Evolutionary conservation across 2,113 vertebrate species (phyloP), one percentile per base, ranked within the genome.

Genomic region (Zosterops japonicus): DNA sequence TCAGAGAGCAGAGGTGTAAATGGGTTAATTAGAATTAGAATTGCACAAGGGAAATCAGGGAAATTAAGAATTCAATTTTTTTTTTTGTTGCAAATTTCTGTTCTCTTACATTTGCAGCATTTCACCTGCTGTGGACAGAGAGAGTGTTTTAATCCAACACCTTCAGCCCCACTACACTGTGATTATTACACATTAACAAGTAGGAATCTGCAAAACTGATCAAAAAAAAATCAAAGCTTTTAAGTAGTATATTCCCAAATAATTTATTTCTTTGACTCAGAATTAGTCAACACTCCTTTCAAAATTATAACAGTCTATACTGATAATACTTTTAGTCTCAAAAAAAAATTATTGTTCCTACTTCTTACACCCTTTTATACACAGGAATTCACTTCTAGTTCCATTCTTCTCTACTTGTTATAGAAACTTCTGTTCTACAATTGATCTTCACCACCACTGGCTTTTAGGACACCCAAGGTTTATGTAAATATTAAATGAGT

Each of bases 41-140:
- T 0, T 31, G 57, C 57, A 68, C 53, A 15, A 56, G 55, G 22
- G 9, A 20, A 68, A 39, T 16, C 2, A 13, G 39, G 44, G 42
- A 74, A 69, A 79, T 65, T 2, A 55, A 41, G 5, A 91, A 57
- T 5, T 56, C 12, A 0, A 1, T 1, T 6, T 68, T 49, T 42
- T 49, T 42, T 36, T 42, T 28, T 23, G 2, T 44, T 42, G 20
- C 35, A 46, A 50, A 50, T 27, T 76, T 78, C 13, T 75, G 50
- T 16, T 77, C 10, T 13, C 9, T 74, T 27, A 2, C 14, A 41
- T 49, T 52, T 29, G 44, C 8, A 31, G 35, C 23, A 41, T 12
- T 59, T 68, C 31, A 76, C 11, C 25, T 56, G 29, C 31, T 36
- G 12, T 0, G 20, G 44, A 64, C 12, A 70, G 8, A 5, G 24